Base-by-base conservation (phyloP, 2,113 vertebrate genomes). In the Semicossyphus pulcher region DNA sequence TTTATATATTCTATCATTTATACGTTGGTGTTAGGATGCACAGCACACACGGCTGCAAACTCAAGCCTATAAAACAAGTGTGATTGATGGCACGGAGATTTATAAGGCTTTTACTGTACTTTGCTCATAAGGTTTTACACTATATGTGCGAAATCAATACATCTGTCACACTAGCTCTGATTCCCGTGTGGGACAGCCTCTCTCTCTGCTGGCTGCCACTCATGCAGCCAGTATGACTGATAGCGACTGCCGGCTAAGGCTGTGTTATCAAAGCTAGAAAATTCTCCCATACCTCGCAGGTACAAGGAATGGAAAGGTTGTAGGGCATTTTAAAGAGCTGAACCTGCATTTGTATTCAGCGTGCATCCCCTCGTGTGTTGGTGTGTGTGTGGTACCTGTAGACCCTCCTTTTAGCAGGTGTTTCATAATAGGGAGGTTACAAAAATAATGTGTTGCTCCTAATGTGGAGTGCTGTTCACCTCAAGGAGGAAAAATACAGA, bases 331-430 rank as follows among this genome's bases (percentile, higher is more conserved):
- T 73, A 68, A 77, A 77, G 39, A 76, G 51, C n/a, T 11, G 28
- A 1, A 29, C 14, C 25, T 11, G 32, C 60, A 78, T 86, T 39
- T 84, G 77, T 78, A 84, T 84, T 89, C 84, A 79, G 47, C 14
- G 49, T 59, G 48, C 15, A 14, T 67, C 41, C 42, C 0, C 18
- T 45, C 15, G 42, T 56, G 57, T 47, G 58, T 28, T 21, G 34
- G 49, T 45, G 12, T 58, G 63, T 64, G 61, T 75, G 67, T 57
- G 75, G 72, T 58, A 44, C 45, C 58, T 70, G 62, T 51, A 26
- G 54, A 80, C 47, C 63, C 28, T 77, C 31, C 78, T 58, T 56
- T 32, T 23, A 62, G 56, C 63, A 70, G 60, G 68, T 77, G 77
- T 79, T 85, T 71, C 52, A 62, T 72, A 48, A 49, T 21, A 48